Evolutionary conservation across 2,888 invertebrate genomes (phyloP).

Genomic region (Acanthosepion lycidas): DNA sequence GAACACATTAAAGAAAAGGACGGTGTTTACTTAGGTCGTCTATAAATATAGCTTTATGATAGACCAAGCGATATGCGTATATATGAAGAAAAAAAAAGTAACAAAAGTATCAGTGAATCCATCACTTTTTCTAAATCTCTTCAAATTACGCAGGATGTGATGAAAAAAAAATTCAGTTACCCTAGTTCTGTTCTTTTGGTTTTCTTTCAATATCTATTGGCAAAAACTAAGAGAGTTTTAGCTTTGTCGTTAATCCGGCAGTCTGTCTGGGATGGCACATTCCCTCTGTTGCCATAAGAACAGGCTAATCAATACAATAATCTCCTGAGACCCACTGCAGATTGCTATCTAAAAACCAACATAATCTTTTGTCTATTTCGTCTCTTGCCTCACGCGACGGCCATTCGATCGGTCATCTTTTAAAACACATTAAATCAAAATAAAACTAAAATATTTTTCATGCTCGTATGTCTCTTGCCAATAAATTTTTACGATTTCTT

Average conservation of each 20-base stretch:
- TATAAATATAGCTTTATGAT: too few relatives aligned
- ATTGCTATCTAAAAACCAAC: background rate
- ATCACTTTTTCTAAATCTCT: too few relatives aligned
- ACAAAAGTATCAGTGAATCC: too few relatives aligned
- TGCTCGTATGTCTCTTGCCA: background rate
- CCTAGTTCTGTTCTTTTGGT: background rate
- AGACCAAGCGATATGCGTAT: too few relatives aligned
- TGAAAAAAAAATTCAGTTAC: too few relatives aligned
- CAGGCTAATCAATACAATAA: background rate
- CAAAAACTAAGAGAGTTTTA: background rate
- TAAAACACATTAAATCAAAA: background rate
- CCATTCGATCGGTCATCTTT: background rate
- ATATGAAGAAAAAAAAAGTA: too few relatives aligned
- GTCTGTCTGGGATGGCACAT: background rate
- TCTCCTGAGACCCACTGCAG: background rate
- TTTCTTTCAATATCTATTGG: background rate
- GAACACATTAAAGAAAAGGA: too few relatives aligned
- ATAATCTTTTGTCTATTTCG: background rate
- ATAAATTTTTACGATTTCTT: background rate
- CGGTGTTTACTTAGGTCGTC: too few relatives aligned
- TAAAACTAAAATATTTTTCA: background rate
- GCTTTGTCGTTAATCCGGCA: background rate
- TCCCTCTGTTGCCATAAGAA: background rate
- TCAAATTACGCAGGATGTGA: too few relatives aligned
- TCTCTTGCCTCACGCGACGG: background rate